Conservation (phyloP, 2,888 invertebrate genomes). For the Imbricaverruca yamaguchii region DNA sequence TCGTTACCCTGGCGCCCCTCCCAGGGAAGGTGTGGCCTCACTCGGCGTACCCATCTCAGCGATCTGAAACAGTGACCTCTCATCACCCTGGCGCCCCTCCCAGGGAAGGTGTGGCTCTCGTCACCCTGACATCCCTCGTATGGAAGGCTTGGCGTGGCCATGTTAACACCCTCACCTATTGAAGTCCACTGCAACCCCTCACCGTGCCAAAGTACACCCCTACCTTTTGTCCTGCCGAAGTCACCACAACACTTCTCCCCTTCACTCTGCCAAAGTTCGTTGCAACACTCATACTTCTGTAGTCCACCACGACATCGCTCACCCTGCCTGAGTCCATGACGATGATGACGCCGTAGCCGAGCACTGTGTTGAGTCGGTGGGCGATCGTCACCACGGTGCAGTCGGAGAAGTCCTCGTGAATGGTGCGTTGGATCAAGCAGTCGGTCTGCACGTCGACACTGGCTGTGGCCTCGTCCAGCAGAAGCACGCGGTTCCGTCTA, state of each 20-base stretch:
- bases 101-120: too few relatives aligned
- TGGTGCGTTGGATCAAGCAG: slow-evolving; percentile 60
- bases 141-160: too few relatives aligned
- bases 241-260: neutral
- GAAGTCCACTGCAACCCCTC: slow-evolving; percentile 40
- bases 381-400: slow-evolving; percentile 88
- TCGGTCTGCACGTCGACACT: slow-evolving; percentile 49
- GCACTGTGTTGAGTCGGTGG: slow-evolving; percentile 83
- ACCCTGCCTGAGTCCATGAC: slow-evolving; percentile 39
- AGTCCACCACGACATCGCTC: slow-evolving; percentile 40
- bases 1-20: too few relatives aligned
- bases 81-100: too few relatives aligned
- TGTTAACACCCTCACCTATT: too few relatives aligned
- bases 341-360: slow-evolving; percentile 61
- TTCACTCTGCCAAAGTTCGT: neutral
- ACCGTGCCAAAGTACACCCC: slow-evolving; percentile 37
- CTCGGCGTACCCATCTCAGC: neutral
- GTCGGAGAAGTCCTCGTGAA: slow-evolving; percentile 71
- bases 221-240: neutral
- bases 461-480: slow-evolving; percentile 51
- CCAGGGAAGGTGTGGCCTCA: neutral
- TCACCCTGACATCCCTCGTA: too few relatives aligned
- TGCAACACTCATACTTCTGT: neutral
- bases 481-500: slow-evolving; percentile 40
- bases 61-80: neutral